Conservation (phyloP, 2,888 invertebrate species). For the Netelia virgata region DNA sequence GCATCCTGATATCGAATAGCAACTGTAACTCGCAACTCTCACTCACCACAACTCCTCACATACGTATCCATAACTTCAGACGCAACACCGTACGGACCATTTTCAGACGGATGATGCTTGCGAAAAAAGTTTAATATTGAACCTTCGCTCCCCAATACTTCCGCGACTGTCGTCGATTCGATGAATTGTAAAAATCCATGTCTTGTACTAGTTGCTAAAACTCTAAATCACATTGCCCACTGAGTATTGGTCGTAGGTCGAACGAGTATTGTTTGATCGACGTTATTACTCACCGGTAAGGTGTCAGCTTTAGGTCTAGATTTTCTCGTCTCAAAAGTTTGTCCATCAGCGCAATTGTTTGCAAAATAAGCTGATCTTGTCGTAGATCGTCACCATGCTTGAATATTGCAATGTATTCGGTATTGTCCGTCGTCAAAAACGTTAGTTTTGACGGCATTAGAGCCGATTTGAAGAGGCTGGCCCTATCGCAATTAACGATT, state of each 20-base stretch:
- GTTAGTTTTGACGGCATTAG: constrained; percentile 97
- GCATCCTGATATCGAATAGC: no score
- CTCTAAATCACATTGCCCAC: constrained; percentile 85
- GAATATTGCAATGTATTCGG: constrained; percentile 97
- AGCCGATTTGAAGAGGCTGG: constrained; percentile 97
- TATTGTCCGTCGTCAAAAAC: constrained; percentile 92
- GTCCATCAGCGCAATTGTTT: constrained; percentile 99
- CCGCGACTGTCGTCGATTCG: constrained; percentile 96
- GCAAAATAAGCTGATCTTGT: constrained; percentile 98
- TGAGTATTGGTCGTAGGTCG: background rate
- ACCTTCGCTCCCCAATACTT: constrained; percentile 94
- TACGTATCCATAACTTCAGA: constrained; percentile 99
- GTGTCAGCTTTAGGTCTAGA: constrained; percentile 97
- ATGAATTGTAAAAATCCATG: constrained; percentile 99
- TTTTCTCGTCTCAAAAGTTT: constrained; percentile 97
- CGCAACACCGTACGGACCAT: constrained; percentile 95
- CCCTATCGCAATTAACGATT: constrained; percentile 83
- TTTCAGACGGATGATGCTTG: constrained; percentile 95
- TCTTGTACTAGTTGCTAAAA: constrained; percentile 97
- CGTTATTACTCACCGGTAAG: constrained; percentile 88
- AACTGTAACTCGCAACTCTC: no score
- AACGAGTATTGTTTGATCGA: constrained; percentile 5
- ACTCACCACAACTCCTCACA: constrained; percentile 93
- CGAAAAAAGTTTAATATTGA: constrained; percentile 97
- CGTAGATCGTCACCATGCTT: constrained; percentile 99